Evolutionary conservation across 2,113 vertebrate genomes (phyloP).

Genomic region (Protobothrops flavoviridis): DNA sequence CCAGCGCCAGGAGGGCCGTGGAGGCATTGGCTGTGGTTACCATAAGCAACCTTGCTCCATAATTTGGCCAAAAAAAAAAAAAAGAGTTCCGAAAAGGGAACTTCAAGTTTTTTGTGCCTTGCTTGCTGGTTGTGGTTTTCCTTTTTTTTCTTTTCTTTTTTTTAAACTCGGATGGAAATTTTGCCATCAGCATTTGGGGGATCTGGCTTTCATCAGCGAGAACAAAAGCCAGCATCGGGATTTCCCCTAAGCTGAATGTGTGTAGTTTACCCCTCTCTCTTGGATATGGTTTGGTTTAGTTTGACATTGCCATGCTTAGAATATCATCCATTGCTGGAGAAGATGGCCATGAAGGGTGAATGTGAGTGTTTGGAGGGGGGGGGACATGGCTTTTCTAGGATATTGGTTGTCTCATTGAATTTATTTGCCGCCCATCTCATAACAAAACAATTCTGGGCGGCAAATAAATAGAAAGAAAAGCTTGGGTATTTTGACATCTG

Average conservation of each 20-base stretch:
- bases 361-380: background rate
- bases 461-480: background rate
- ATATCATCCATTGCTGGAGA: background rate
- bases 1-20: rapidly evolving
- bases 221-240: too few relatives aligned
- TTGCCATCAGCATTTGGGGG: background rate
- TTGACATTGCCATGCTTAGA: background rate
- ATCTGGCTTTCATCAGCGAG: background rate
- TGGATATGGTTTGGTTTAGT: background rate
- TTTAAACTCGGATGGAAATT: background rate
- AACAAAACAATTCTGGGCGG: background rate
- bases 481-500: background rate
- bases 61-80: background rate
- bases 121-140: background rate
- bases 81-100: background rate
- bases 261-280: background rate
- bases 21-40: background rate
- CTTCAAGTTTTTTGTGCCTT: constrained; percentile 7
- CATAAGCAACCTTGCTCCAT: background rate
- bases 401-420: background rate
- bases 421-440: background rate
- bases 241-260: background rate
- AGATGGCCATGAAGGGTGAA: background rate
- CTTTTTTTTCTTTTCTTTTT: background rate
- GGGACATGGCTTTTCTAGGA: background rate